Evolutionary conservation across 2,113 vertebrate species (phyloP).

Genomic region (Mormoops blainvillei): DNA sequence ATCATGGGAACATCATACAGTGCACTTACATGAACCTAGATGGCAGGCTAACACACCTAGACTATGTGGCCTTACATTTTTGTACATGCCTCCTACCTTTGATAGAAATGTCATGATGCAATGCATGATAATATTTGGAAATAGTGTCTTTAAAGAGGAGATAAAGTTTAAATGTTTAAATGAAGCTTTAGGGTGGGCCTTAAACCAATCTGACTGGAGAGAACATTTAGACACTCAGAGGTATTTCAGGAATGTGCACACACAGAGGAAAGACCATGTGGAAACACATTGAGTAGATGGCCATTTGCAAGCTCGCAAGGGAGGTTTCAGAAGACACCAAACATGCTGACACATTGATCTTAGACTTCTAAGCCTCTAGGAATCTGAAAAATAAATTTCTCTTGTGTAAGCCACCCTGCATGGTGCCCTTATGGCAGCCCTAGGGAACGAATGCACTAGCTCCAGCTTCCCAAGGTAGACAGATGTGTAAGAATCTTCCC

Average conservation of each 20-base stretch:
- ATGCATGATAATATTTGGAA: background rate
- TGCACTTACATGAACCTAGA: background rate
- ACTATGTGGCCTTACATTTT: background rate
- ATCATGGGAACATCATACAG: background rate
- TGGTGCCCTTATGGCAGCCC: background rate
- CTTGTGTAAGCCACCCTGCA: background rate
- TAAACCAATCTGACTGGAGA: background rate
- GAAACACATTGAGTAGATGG: background rate
- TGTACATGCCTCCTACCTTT: background rate
- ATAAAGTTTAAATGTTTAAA: background rate
- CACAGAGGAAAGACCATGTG: background rate
- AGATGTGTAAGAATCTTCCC: background rate
- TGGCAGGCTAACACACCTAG: background rate
- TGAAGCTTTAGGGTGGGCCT: background rate
- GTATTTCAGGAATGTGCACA: background rate
- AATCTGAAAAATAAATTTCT: background rate
- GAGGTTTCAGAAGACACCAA: background rate
- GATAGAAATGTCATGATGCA: background rate
- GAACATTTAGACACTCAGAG: background rate
- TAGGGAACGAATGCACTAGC: background rate
- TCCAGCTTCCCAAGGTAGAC: background rate
- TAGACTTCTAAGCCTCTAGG: background rate
- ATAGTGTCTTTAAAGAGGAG: background rate
- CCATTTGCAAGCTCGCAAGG: background rate
- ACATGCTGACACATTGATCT: background rate